phyloP scores from a whole-genome alignment of 2,797 vertebrate species.

The Sebastes trivittatus region DNA sequence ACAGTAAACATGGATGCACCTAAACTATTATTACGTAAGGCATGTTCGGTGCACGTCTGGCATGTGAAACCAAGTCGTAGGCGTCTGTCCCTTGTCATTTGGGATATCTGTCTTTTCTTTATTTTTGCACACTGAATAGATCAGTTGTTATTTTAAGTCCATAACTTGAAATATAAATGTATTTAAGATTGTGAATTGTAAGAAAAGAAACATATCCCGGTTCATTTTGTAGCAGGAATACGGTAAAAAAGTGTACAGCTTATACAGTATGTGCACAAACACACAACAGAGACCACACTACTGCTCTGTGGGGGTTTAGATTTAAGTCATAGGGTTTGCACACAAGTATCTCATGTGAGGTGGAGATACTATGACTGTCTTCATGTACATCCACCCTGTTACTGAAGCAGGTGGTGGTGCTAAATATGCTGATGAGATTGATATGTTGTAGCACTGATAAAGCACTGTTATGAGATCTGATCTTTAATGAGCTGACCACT shows the following conservation, averaged over 20 bases:
- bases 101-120: not conserved
- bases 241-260: constrained; percentile 4
- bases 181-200: constrained; percentile 13
- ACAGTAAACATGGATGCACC: not conserved
- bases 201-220: constrained; percentile 12
- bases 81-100: not conserved
- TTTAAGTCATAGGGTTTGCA: constrained; percentile 73
- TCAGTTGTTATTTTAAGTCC: constrained; percentile 7
- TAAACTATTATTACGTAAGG: not conserved
- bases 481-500: constrained; percentile 14
- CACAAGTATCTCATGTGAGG: constrained; percentile 59
- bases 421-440: constrained; percentile 65
- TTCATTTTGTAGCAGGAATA: constrained; percentile 28
- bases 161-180: constrained; percentile 2
- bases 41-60: not conserved
- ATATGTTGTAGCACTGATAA: constrained; percentile 36
- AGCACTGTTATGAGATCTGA: not conserved
- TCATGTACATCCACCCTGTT: constrained; percentile 37
- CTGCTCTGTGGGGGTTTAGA: constrained; percentile 39
- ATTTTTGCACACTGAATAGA: constrained; percentile 28
- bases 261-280: constrained; percentile 30
- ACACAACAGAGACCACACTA: constrained; percentile 25
- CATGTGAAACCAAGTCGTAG: constrained; percentile 18
- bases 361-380: constrained; percentile 47
- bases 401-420: constrained; percentile 52